Conservation (phyloP, 2,797 vertebrate genomes). For the Fringilla coelebs region DNA sequence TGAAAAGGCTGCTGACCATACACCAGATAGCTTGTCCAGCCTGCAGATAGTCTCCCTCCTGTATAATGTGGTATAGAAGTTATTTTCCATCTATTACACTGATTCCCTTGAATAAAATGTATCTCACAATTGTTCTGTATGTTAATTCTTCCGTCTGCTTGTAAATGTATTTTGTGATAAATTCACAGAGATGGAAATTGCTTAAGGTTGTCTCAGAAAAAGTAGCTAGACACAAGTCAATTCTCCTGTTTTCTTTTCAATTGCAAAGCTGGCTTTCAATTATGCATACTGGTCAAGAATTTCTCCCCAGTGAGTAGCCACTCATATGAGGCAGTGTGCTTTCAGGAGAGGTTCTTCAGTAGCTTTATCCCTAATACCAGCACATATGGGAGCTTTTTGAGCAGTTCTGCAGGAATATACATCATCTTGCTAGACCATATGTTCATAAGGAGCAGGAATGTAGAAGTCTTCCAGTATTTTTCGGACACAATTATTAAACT, state of each 20-base stretch:
- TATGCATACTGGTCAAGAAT: not conserved
- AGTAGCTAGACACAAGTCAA: not conserved
- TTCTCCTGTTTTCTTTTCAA: not conserved
- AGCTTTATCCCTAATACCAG: not conserved
- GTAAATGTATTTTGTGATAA: not conserved
- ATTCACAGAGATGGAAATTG: not conserved
- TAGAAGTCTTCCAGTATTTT: not conserved
- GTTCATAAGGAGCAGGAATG: not conserved
- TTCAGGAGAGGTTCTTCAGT: not conserved
- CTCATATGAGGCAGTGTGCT: not conserved
- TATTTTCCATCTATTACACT: not conserved
- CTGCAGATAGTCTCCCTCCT: not conserved
- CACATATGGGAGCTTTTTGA: not conserved
- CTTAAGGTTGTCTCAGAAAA: not conserved
- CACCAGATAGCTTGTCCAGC: not conserved
- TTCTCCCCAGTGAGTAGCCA: not conserved
- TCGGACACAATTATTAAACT: not conserved
- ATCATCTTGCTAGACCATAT: not conserved
- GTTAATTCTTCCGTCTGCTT: not conserved
- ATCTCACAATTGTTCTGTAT: not conserved
- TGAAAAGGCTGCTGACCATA: not conserved
- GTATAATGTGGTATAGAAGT: not conserved
- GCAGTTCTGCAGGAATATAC: not conserved
- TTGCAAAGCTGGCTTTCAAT: not conserved
- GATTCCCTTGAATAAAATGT: not conserved